Evolutionary conservation across 2,888 invertebrate genomes (phyloP).

Genomic region (Heterodera filipjevi): DNA sequence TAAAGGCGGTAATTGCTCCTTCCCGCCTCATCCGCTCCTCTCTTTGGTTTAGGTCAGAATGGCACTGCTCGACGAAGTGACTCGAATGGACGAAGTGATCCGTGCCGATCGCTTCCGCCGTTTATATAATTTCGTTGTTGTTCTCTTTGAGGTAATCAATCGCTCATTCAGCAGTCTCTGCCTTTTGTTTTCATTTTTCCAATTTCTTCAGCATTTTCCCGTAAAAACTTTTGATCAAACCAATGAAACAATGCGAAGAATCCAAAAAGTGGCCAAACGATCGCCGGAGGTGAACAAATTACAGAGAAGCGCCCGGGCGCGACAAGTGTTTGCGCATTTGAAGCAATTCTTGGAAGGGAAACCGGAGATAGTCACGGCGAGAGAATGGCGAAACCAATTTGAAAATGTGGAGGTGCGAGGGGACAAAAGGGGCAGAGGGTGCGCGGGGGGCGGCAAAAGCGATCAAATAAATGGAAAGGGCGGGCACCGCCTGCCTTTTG

Average conservation of each 20-base stretch:
- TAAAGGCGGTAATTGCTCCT: slow-evolving; percentile 48
- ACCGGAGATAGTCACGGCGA: slow-evolving; percentile 46
- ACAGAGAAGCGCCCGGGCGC: slow-evolving; percentile 58
- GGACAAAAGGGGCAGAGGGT: not conserved
- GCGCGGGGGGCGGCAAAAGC: too few species aligned
- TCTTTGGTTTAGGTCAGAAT: slow-evolving; percentile 44
- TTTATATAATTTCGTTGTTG: slow-evolving; percentile 58
- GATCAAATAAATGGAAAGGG: too few species aligned
- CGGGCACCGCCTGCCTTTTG: not conserved
- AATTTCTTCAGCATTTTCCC: slow-evolving; percentile 19
- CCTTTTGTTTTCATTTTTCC: not conserved
- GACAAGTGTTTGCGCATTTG: slow-evolving; percentile 60
- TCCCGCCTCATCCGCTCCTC: not conserved
- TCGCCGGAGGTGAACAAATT: slow-evolving; percentile 36
- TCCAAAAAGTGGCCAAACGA: not conserved
- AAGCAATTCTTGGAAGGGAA: slow-evolving; percentile 54
- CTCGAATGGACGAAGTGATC: slow-evolving; percentile 42
- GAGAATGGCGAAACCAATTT: slow-evolving; percentile 60
- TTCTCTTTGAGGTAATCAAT: slow-evolving; percentile 57
- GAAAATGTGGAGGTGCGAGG: slow-evolving; percentile 55
- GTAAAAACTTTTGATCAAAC: not conserved
- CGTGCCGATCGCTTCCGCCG: slow-evolving; percentile 59
- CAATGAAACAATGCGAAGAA: slow-evolving; percentile 1
- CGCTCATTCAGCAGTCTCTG: not conserved
- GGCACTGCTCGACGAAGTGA: slow-evolving; percentile 62